Evolutionary conservation across 2,113 vertebrate species (phyloP).

Genomic region (Arothron firmamentum): DNA sequence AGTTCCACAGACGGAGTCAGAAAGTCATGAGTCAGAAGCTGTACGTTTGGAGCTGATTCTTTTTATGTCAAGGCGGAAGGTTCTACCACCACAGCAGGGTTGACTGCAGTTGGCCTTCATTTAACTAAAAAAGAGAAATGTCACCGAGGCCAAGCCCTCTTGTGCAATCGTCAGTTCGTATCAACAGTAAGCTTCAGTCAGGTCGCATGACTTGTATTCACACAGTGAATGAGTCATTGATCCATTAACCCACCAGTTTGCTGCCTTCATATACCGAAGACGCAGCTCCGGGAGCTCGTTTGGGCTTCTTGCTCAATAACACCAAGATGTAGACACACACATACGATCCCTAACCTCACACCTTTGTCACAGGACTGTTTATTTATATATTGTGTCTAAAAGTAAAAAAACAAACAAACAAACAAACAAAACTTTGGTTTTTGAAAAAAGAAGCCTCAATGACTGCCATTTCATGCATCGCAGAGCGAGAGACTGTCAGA

Average conservation of each 20-base stretch:
- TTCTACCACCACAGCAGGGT: not conserved
- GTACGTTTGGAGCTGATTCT: constrained; percentile 26
- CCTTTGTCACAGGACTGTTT: constrained; percentile 32
- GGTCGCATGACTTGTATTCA: no score
- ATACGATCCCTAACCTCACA: constrained; percentile 18
- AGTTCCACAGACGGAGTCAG: constrained; percentile 26
- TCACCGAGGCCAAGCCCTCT: not conserved
- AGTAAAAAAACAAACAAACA: constrained; percentile 17
- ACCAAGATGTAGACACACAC: constrained; percentile 6
- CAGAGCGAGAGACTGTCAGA: constrained; percentile 5
- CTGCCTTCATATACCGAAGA: not conserved
- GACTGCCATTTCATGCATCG: not conserved
- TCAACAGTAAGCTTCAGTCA: no score
- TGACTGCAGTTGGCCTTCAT: not conserved
- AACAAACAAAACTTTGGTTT: constrained; percentile 35
- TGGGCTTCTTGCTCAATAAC: no score
- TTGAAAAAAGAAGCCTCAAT: constrained; percentile 35
- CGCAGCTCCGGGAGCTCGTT: no score
- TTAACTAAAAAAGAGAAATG: not conserved
- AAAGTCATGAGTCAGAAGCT: constrained; percentile 34
- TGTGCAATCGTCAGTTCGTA: not conserved
- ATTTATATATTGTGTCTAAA: constrained; percentile 49
- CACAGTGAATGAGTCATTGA: no score
- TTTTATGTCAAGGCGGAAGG: constrained; percentile 19
- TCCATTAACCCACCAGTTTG: no score